phyloP scores from a whole-genome alignment of 2,113 vertebrate species.

The Oreochromis aureus region DNA sequence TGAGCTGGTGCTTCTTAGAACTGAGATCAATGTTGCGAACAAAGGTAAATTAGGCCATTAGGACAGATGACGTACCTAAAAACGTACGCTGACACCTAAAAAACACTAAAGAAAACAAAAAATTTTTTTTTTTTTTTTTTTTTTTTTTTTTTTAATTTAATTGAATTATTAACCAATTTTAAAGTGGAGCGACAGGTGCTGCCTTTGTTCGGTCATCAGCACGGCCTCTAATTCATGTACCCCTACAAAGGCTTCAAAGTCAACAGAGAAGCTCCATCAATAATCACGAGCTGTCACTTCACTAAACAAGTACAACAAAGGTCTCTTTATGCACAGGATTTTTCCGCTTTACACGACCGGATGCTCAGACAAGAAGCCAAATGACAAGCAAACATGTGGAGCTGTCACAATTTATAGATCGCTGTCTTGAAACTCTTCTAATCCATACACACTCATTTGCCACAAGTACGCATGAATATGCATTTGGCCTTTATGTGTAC shows the following conservation, averaged over 20 bases:
- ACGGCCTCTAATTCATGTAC: background rate
- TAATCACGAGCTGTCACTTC: conserved; percentile 2
- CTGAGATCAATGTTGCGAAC: background rate
- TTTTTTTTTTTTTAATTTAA: rapidly evolving
- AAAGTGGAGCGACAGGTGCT: background rate
- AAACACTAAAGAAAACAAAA: background rate
- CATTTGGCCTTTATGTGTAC: background rate
- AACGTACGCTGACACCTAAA: background rate
- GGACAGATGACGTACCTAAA: background rate
- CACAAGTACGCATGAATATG: background rate
- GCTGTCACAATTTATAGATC: background rate
- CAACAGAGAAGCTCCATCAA: background rate
- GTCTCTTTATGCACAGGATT: background rate
- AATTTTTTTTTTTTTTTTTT: background rate
- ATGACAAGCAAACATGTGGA: background rate
- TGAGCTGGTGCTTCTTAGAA: background rate
- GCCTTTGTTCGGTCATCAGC: background rate
- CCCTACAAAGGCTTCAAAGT: background rate
- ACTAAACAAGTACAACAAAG: background rate
- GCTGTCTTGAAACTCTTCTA: background rate
- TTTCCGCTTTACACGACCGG: background rate
- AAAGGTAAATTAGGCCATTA: background rate
- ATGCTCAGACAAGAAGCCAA: background rate
- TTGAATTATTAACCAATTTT: background rate
- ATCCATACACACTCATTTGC: background rate